A percentile compares a stretch with the other conserved stretches of the same genome.
phyloP scores from a whole-genome alignment of 2,888 invertebrate species.

The Syritta pipiens region DNA sequence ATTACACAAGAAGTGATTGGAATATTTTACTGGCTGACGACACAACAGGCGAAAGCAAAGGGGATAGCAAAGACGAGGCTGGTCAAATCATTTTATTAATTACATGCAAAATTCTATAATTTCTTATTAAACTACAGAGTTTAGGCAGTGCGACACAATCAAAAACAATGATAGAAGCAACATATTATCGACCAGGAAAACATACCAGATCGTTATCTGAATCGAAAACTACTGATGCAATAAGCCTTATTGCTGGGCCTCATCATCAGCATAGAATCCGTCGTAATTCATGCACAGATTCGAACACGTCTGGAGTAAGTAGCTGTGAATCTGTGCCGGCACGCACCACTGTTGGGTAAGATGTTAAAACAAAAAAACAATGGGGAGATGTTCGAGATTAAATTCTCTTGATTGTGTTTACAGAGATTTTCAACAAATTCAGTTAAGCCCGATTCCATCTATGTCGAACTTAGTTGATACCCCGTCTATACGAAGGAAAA shows the following conservation, averaged over 20 bases:
- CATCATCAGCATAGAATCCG: constrained; percentile 78
- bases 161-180: constrained; percentile 81
- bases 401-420: constrained; percentile 8
- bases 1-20: constrained; percentile 77
- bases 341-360: constrained; percentile 82
- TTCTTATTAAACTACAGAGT: constrained; percentile 24
- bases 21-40: constrained; percentile 75
- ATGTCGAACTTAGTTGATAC: constrained; percentile 85
- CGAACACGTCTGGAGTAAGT: constrained; percentile 90
- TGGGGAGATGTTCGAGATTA: neutral
- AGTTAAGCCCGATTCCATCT: constrained; percentile 93
- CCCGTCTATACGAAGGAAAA: constrained; percentile 74
- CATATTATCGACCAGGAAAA: constrained; percentile 78
- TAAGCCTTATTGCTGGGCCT: constrained; percentile 74
- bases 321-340: constrained; percentile 88
- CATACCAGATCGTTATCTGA: constrained; percentile 85
- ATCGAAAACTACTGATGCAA: constrained; percentile 84
- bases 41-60: constrained; percentile 74
- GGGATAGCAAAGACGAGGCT: constrained; percentile 57
- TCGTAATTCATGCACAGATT: constrained; percentile 85
- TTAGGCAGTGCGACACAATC: constrained; percentile 72
- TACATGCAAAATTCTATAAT: constrained; percentile 1
- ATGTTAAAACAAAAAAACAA: neutral
- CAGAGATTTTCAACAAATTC: constrained; percentile 86
- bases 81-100: constrained; percentile 44